Conservation (phyloP, 92 coral and sea anemone species). For the Ricordea florida region DNA sequence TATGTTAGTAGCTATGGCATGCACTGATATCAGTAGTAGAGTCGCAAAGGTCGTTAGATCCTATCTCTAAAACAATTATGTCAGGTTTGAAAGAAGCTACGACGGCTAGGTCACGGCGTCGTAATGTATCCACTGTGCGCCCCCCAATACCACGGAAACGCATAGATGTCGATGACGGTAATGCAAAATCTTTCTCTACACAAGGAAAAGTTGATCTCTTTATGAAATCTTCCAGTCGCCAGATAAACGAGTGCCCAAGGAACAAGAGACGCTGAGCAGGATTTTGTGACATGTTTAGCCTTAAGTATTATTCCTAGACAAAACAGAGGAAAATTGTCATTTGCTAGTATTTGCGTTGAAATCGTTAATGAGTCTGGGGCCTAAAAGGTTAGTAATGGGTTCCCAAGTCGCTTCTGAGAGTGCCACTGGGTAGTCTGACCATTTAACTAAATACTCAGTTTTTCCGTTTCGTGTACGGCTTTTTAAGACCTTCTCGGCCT, state of each 20-base stretch:
- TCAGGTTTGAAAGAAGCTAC: not conserved
- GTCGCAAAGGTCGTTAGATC: slow-evolving; percentile 8
- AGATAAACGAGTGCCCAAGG: not conserved
- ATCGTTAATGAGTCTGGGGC: not conserved
- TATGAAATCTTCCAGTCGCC: slow-evolving; percentile 4
- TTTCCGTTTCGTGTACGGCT: not conserved
- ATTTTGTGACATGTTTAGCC: not conserved
- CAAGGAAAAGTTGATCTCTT: not conserved
- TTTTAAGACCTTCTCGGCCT: slow-evolving; percentile 4
- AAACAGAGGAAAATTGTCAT: not conserved
- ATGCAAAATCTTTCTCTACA: not conserved
- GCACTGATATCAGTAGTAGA: not conserved
- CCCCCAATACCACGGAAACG: slow-evolving; percentile 11
- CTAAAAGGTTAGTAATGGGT: slow-evolving; percentile 16
- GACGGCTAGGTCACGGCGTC: not conserved
- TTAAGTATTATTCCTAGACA: not conserved
- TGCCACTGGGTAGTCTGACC: slow-evolving; percentile 23
- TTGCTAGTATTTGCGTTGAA: not conserved
- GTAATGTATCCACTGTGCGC: not conserved
- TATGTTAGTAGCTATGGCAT: not conserved
- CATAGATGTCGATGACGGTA: not conserved
- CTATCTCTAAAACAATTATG: slow-evolving; percentile 5
- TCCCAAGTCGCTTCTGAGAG: slow-evolving; percentile 50
- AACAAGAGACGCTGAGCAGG: not conserved
- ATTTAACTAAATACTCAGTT: slow-evolving; percentile 15